phyloP scores from a whole-genome alignment of 2,113 vertebrate species.

The Takifugu bimaculatus region DNA sequence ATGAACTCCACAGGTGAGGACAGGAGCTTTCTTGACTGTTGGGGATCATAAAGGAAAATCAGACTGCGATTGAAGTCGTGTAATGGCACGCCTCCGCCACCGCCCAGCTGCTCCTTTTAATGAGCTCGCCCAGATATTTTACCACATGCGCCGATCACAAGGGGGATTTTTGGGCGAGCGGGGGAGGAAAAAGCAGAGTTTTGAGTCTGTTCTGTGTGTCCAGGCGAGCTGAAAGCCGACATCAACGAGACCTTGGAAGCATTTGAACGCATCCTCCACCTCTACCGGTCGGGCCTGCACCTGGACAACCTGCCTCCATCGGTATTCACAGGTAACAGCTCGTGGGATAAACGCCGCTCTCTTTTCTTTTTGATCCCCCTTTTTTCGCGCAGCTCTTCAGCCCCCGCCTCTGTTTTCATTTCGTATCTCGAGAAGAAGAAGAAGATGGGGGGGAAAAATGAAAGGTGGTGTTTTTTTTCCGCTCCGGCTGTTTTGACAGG shows the following conservation, averaged over 20 bases:
- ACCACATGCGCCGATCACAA: slow-evolving; percentile 9
- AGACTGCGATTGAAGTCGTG: slow-evolving; percentile 39
- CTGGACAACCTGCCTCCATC: slow-evolving; percentile 74
- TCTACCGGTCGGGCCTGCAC: slow-evolving; percentile 86
- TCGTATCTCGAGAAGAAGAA: slow-evolving; percentile 14
- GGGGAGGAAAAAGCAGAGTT: neutral
- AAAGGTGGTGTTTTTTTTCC: slow-evolving; percentile 10
- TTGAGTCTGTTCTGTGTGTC: slow-evolving; percentile 40
- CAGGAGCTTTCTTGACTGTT: slow-evolving; percentile 26
- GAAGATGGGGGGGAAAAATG: slow-evolving; percentile 4
- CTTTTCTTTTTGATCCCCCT: slow-evolving; percentile 5
- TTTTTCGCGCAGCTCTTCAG: neutral
- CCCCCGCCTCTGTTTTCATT: slow-evolving; percentile 47
- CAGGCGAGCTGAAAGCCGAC: slow-evolving; percentile 81
- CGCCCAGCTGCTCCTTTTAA: slow-evolving; percentile 29
- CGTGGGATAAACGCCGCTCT: slow-evolving; percentile 24
- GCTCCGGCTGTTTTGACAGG: slow-evolving; percentile 58
- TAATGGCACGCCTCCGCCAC: slow-evolving; percentile 40
- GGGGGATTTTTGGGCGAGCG: slow-evolving; percentile 2
- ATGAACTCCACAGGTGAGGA: slow-evolving; percentile 87
- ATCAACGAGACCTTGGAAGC: slow-evolving; percentile 81
- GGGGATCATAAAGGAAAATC: slow-evolving; percentile 45
- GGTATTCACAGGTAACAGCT: slow-evolving; percentile 76
- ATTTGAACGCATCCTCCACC: slow-evolving; percentile 83
- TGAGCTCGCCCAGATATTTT: slow-evolving; percentile 31